Evolutionary conservation across 2,113 vertebrate species (phyloP).

Genomic region (Heptranchias perlo): DNA sequence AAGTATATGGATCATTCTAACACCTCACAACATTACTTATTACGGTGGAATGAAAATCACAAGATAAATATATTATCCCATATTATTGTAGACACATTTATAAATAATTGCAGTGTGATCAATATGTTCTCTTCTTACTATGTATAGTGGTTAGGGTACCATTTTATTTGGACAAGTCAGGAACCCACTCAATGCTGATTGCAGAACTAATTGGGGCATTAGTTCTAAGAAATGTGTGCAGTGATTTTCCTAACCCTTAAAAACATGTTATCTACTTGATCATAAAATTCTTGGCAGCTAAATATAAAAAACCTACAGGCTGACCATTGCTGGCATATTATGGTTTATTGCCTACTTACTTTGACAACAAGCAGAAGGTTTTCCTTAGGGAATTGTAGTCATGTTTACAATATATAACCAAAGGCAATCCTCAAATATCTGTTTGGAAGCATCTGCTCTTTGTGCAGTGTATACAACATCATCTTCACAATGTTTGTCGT

Average conservation of each 20-base stretch:
- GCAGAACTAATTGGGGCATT: not conserved
- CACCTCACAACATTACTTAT: not conserved
- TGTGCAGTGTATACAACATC: not conserved
- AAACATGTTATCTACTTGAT: not conserved
- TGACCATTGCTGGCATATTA: not conserved
- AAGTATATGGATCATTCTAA: not conserved
- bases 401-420: conserved; percentile 10
- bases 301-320: not conserved
- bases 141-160: not conserved
- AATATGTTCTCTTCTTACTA: not conserved
- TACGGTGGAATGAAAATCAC: not conserved
- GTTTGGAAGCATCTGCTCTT: not conserved
- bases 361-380: not conserved
- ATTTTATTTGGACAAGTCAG: not conserved
- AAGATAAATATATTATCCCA: not conserved
- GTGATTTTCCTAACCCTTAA: not conserved
- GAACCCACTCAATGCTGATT: not conserved
- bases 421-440: not conserved
- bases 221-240: not conserved
- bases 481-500: not conserved
- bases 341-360: not conserved
- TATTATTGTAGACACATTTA: too few species aligned
- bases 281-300: not conserved
- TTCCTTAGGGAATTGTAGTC: not conserved
- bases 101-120: not conserved